A percentile compares a stretch with the other conserved stretches of the same genome.
phyloP scores from a whole-genome alignment of 2,113 vertebrate genomes.

The Argyrosomus japonicus region DNA sequence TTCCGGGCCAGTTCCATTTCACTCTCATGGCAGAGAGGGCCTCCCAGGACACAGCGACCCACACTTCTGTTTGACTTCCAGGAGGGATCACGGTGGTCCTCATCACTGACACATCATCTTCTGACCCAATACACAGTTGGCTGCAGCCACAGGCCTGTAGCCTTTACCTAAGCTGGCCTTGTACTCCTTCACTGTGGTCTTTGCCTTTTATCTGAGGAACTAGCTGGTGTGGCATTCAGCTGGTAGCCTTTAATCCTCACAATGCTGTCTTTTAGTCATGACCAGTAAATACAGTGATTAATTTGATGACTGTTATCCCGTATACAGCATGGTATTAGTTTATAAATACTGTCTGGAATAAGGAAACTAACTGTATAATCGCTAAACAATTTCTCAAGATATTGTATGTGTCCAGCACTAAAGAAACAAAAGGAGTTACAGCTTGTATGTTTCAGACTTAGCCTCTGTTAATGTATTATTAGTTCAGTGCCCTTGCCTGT shows the following conservation, averaged over 20 bases:
- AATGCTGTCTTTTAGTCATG: conserved; percentile 25
- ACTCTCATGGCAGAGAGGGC: conserved; percentile 72
- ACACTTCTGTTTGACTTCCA: conserved; percentile 77
- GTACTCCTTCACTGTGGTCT: conserved; percentile 36
- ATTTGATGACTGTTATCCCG: background rate
- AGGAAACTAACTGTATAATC: conserved; percentile 2
- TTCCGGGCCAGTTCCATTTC: conserved; percentile 80
- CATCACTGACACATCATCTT: conserved; percentile 60
- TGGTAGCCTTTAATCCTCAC: conserved; percentile 52
- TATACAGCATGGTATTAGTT: background rate
- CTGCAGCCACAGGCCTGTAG: conserved; percentile 46
- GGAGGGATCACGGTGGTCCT: conserved; percentile 71
- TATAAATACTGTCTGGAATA: conserved; percentile 15
- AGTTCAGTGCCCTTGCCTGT: background rate
- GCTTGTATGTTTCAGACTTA: background rate
- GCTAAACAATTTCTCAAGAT: background rate
- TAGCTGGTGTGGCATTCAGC: conserved; percentile 58
- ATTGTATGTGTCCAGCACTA: background rate
- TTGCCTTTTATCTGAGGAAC: conserved; percentile 53
- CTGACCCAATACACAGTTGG: conserved; percentile 65
- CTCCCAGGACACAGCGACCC: conserved; percentile 74
- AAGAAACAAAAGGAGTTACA: background rate
- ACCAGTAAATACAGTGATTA: conserved; percentile 32
- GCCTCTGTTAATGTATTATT: background rate
- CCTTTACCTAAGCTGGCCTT: conserved; percentile 66